Evolutionary conservation across 2,888 invertebrate genomes (phyloP).

Genomic region (Eristalis pertinax): DNA sequence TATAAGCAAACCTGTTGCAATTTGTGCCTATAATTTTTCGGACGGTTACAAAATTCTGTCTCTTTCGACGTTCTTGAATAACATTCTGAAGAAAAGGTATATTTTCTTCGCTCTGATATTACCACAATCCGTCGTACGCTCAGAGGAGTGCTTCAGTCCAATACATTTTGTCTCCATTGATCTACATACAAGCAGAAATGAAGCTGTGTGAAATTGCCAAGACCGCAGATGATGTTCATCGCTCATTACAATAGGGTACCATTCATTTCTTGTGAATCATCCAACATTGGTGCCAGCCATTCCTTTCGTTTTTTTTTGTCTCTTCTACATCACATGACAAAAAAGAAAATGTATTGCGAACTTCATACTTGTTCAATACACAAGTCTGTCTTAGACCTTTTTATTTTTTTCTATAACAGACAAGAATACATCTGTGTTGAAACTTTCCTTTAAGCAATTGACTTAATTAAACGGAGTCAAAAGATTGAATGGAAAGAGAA

Average conservation of each 20-base stretch:
- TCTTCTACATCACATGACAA: neutral
- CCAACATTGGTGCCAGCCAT: neutral
- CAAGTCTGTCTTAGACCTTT: neutral
- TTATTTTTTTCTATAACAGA: constrained; percentile 17
- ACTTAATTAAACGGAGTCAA: constrained; percentile 59
- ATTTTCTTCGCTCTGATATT: no score
- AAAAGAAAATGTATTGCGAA: neutral
- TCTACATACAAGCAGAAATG: neutral
- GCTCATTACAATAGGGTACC: neutral
- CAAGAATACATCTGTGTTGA: constrained; percentile 29
- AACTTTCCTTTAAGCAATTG: constrained; percentile 66
- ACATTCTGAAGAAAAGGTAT: no score
- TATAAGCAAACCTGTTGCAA: no score
- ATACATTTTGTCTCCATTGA: neutral
- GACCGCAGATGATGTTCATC: neutral
- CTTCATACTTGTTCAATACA: neutral
- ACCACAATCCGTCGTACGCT: no score
- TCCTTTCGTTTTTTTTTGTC: constrained; percentile 5
- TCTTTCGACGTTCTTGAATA: no score
- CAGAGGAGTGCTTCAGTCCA: neutral
- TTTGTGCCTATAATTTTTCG: no score
- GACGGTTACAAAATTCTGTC: no score
- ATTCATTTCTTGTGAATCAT: neutral
- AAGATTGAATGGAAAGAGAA: constrained; percentile 45
- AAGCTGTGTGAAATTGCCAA: neutral